Conservation (phyloP, 2,797 vertebrate genomes). For the Lindbergichthys nudifrons region DNA sequence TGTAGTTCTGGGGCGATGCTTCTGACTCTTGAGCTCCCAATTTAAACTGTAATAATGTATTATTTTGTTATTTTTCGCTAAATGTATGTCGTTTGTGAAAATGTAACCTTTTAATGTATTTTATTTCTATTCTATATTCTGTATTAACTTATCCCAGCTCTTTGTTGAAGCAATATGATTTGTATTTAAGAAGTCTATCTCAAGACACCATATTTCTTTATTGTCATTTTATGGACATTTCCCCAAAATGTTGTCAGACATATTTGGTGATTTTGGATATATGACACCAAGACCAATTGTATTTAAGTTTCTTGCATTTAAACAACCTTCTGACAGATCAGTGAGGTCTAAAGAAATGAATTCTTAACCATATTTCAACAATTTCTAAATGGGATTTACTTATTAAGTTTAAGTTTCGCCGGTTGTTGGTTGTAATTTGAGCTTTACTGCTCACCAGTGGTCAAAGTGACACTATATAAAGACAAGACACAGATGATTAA, state of each 20-base stretch:
- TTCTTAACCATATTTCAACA: not conserved
- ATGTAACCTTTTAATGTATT: no score
- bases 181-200: not conserved
- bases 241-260: not conserved
- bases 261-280: not conserved
- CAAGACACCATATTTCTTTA: not conserved
- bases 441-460: not conserved
- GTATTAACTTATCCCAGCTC: not conserved
- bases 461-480: conserved; percentile 23
- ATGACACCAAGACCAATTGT: not conserved
- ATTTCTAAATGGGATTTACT: not conserved
- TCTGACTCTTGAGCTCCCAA: no score
- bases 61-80: no score
- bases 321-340: not conserved
- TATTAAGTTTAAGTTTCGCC: not conserved
- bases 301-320: not conserved
- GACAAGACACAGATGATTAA: conserved; percentile 45
- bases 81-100: no score
- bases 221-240: not conserved
- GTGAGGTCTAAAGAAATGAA: not conserved
- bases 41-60: no score
- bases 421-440: not conserved
- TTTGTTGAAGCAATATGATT: not conserved
- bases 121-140: no score
- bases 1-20: no score